These are phyloP conservation scores for Geotrupes spiniger DNA, from an alignment of 2,888 invertebrate genomes.

Conservation along the genomic window DNA sequence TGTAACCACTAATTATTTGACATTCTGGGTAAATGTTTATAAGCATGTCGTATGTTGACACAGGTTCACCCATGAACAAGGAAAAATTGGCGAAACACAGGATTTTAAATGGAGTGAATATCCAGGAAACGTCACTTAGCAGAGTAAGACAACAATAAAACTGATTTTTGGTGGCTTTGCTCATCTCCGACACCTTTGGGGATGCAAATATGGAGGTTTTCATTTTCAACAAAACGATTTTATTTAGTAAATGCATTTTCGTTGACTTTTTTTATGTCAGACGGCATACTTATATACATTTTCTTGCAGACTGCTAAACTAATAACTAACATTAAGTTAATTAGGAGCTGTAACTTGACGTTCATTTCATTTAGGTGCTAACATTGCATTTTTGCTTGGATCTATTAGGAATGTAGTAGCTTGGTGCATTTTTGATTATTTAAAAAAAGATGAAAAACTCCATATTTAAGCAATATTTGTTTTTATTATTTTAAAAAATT, in stretches of 20 bases:
- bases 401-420: neutral
- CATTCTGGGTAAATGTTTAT: slow-evolving; percentile 32
- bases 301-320: slow-evolving; percentile 8
- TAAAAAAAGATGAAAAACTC: slow-evolving; percentile 14
- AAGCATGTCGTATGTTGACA: slow-evolving; percentile 44
- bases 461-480: slow-evolving; percentile 9
- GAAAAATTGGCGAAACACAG: slow-evolving; percentile 77
- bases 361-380: slow-evolving; percentile 4
- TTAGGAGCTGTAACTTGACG: too few relatives aligned
- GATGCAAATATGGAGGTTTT: slow-evolving; percentile 11
- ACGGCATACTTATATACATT: slow-evolving; percentile 22
- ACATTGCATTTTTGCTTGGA: neutral
- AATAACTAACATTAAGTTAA: neutral
- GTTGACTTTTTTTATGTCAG: slow-evolving; percentile 9
- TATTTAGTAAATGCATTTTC: too few relatives aligned
- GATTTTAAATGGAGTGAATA: slow-evolving; percentile 66
- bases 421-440: slow-evolving; percentile 3
- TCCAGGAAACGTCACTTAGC: slow-evolving; percentile 76
- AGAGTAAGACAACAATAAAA: slow-evolving; percentile 61
- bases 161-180: slow-evolving; percentile 3
- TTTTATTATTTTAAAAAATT: neutral
- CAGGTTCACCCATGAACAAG: slow-evolving; percentile 81
- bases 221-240: too few relatives aligned
- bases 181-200: slow-evolving; percentile 1
- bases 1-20: too few relatives aligned